phyloP scores from a whole-genome alignment of 2,888 invertebrate species.

The Melinaea menophilus region DNA sequence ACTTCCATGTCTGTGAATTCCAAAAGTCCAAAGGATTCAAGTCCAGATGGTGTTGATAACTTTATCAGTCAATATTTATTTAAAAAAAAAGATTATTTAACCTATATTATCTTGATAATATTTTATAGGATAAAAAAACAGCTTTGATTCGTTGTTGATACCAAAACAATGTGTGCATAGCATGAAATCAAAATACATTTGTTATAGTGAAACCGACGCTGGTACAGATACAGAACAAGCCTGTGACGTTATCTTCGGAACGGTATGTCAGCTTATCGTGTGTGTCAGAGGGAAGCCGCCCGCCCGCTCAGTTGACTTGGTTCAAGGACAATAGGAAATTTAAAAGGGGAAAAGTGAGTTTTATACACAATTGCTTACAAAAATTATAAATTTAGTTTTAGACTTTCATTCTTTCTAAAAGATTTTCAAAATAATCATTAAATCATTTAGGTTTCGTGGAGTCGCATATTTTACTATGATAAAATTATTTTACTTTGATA shows the following conservation, averaged over 20 bases:
- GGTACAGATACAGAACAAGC: constrained; percentile 87
- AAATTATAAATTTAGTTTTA: no score
- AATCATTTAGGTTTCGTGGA: no score
- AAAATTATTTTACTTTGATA: no score
- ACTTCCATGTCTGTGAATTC: no score
- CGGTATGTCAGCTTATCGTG: constrained; percentile 88
- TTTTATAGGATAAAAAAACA: background rate
- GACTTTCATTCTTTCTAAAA: no score
- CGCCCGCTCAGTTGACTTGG: constrained; percentile 91
- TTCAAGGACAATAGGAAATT: constrained; percentile 88
- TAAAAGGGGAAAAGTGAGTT: constrained; percentile 83
- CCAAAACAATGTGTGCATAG: background rate
- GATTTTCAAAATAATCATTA: no score
- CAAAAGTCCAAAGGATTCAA: no score
- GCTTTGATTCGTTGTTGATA: background rate
- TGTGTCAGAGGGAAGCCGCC: constrained; percentile 90
- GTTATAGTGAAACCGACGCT: constrained; percentile 87
- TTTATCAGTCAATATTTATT: no score
- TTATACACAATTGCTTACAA: background rate
- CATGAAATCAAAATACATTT: constrained; percentile 28
- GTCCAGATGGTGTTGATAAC: no score
- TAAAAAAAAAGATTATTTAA: no score
- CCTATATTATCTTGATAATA: no score
- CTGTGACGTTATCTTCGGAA: constrained; percentile 86
- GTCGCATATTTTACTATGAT: no score